Evolutionary conservation across 2,113 vertebrate genomes (phyloP).

Genomic region (Motacilla alba): DNA sequence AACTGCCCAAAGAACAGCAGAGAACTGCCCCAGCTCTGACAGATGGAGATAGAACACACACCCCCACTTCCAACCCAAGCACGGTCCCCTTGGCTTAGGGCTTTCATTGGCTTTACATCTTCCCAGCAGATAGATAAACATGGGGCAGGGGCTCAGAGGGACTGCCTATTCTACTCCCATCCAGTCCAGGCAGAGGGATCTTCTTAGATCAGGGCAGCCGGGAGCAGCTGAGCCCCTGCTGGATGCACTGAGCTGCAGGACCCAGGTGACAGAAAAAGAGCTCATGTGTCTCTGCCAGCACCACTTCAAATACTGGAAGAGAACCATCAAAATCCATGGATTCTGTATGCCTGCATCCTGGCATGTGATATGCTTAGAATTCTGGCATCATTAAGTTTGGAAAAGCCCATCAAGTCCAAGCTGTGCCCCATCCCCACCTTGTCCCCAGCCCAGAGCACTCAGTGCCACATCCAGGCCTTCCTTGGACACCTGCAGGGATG

Average conservation of each 20-base stretch:
- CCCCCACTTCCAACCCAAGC: neutral
- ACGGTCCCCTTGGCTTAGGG: neutral
- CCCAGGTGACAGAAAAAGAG: neutral
- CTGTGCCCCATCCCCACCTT: rapidly evolving
- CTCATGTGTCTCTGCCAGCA: neutral
- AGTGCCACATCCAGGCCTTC: neutral
- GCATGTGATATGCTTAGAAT: neutral
- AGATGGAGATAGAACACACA: too few species aligned
- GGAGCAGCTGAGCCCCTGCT: neutral
- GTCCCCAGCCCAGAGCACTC: neutral
- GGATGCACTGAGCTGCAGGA: neutral
- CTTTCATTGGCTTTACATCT: neutral
- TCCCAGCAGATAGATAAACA: neutral
- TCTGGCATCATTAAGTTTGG: rapidly evolving
- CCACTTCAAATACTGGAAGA: neutral
- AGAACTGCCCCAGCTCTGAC: too few species aligned
- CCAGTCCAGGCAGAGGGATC: neutral
- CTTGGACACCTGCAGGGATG: neutral
- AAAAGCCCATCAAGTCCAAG: rapidly evolving
- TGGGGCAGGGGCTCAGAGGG: neutral
- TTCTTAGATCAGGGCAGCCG: neutral
- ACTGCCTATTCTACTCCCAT: neutral
- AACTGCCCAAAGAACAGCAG: too few species aligned
- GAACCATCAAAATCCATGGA: neutral
- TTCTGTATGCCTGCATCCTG: neutral